Evolutionary conservation across 1,140 invertebrate species (phyloP), one percentile per base, ranked within the genome.

Genomic region (Pemphigus obesinymphae): DNA sequence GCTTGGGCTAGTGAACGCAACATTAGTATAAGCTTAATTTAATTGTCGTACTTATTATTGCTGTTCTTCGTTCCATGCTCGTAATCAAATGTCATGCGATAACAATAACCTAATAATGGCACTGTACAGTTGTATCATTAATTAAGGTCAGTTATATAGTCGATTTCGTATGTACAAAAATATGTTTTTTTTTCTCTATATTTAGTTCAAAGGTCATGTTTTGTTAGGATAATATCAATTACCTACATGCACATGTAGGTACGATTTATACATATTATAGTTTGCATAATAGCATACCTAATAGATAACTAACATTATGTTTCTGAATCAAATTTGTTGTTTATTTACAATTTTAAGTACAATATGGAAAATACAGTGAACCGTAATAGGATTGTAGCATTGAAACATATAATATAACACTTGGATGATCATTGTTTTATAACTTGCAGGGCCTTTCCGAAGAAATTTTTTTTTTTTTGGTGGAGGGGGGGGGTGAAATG

Each of bases 121-220:
- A 70, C 11, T 70, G 68, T 70, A 70, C 26, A 26, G 45, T 45
- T 70, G 68, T 70, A 70, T 70, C 68, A 70, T 70, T 70, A 70
- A 70, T 70, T 70, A 70, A 70, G 68, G 68, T 70, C 68, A 70
- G 68, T 45, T 26, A 45, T n/a, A n/a, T n/a, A n/a, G 40, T 70
- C 66, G 37, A 15, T 6, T 26, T 20, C 23, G 29, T 70, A 70
- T 45, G 68, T 70, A 70, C 45, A 45, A 45, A 70, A 26, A 66
- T 70, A 26, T 43, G 23, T 66, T 40, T 37, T 43, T 68, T 23
- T 40, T 26, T 23, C 37, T 45, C 15, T 45, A 11, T 0, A 45
- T 43, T 70, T 23, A 26, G 68, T 45, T 70, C 68, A 70, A 70
- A 70, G 68, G 68, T 70, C n/a, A n/a, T 68, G 34, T 68, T 68